Conservation (phyloP, 2,113 vertebrate species). For the Cynopterus brachyotis region DNA sequence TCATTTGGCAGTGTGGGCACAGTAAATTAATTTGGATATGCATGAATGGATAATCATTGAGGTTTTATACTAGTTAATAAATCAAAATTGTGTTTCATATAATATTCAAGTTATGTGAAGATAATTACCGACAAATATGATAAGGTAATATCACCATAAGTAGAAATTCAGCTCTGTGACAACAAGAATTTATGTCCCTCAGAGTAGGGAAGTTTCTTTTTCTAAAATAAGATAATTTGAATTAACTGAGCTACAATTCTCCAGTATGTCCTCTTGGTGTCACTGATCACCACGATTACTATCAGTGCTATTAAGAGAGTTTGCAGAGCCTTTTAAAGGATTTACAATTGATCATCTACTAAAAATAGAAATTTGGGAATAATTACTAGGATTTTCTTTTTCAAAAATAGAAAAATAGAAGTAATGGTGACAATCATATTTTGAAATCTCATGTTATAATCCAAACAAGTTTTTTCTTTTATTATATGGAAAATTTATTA, state of each 20-base stretch:
- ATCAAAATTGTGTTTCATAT: not conserved
- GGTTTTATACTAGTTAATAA: slow-evolving; percentile 56
- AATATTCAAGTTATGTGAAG: not conserved
- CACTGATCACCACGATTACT: not conserved
- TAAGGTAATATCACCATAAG: not conserved
- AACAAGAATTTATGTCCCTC: not conserved
- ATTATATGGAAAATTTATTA: not conserved
- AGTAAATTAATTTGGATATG: slow-evolving; percentile 63
- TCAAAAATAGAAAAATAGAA: slow-evolving; percentile 8
- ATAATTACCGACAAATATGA: not conserved
- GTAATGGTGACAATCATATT: not conserved
- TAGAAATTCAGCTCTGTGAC: not conserved
- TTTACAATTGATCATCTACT: not conserved
- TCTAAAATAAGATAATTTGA: not conserved
- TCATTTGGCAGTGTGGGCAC: slow-evolving; percentile 25
- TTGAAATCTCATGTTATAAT: not conserved
- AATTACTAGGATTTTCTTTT: not conserved
- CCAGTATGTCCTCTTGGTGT: not conserved
- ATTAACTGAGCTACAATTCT: not conserved
- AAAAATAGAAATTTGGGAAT: not conserved
- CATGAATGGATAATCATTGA: slow-evolving; percentile 40
- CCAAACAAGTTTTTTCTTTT: not conserved
- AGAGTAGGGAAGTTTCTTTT: not conserved
- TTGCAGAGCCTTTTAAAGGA: not conserved
- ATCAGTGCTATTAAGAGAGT: not conserved